Conservation (phyloP, 2,888 invertebrate genomes). For the Cantharis flavilabris region DNA sequence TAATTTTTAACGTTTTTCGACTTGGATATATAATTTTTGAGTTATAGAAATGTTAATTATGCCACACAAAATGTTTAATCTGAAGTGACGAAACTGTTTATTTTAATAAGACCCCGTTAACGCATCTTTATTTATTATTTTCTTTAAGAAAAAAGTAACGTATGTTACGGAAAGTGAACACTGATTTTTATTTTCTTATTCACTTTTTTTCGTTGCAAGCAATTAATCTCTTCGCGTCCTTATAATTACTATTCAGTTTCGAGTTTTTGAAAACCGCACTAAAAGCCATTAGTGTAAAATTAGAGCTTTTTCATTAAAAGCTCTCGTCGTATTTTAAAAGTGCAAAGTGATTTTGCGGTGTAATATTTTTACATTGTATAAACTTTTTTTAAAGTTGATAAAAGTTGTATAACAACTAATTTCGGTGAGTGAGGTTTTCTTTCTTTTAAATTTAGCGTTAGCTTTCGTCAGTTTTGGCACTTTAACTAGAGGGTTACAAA, state of each 20-base stretch:
- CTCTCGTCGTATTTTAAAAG: background rate
- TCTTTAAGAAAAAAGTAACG: background rate
- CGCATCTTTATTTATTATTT: background rate
- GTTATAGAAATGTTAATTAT: background rate
- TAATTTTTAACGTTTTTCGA: background rate
- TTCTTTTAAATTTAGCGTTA: constrained; percentile 4
- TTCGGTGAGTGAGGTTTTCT: background rate
- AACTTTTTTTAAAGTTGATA: background rate
- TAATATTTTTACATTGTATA: background rate
- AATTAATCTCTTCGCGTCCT: constrained; percentile 5
- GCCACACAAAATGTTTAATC: background rate
- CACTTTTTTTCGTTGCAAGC: background rate
- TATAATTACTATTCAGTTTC: constrained; percentile 12
- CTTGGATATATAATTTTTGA: background rate
- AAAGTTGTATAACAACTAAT: background rate
- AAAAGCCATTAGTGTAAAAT: constrained; percentile 19
- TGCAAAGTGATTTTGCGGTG: background rate
- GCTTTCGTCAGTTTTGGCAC: background rate
- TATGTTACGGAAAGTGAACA: background rate
- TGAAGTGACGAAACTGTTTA: background rate
- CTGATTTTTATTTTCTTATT: background rate
- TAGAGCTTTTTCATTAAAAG: constrained; percentile 12
- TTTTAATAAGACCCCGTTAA: background rate
- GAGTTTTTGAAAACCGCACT: constrained; percentile 19
- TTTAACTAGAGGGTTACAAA: background rate